Base-by-base conservation (phyloP, 1,140 invertebrate genomes). In the Sycophila sp. region DNA sequence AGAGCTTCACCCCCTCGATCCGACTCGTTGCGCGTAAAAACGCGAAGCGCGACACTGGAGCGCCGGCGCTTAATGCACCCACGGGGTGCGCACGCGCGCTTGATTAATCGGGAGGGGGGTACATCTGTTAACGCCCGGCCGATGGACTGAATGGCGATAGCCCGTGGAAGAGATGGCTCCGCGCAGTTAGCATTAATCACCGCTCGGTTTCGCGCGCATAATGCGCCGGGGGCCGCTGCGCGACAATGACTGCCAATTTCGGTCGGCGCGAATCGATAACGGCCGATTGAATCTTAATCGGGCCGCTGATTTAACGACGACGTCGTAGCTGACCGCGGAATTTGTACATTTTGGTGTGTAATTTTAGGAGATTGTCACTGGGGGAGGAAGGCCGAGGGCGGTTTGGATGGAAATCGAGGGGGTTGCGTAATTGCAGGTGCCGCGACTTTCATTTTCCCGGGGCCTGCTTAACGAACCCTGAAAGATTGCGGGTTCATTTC, bases 171-270 rank as follows among this genome's bases (percentile, higher is more conserved):
- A 80, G 81, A 82, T 81, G 79, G 76, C 73, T 11, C 26, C 59
- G 73, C 75, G 80, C 78, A 82, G 82, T 82, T 83, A 83, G 80
- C 83, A 84, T 85, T 84, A 85, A 85, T 85, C 83, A 83, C 77
- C 32, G 36, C 65, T 58, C 51, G n/a, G 32, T 32, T 58, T 58
- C 51, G 22, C 53, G 47, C 40, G 40, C 66, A 47, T 67, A 69
- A 69, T 71, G 49, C 49, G 15, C 22, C 22, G 11, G 19, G 70
- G 73, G 62, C 74, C 74, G 73, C 75, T 80, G 51, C 58, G 58
- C 63, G 62, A 69, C 60, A 66, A 62, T 65, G 66, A 71, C 59
- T 59, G 34, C 40, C 65, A 47, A 72, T 70, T 58, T 58, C 68
- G 53, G 28, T 26, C 40, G 69, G 69, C 26, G 15, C 55, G 32